Conservation (phyloP, 2,888 invertebrate species). For the Vesta saturnalis region DNA sequence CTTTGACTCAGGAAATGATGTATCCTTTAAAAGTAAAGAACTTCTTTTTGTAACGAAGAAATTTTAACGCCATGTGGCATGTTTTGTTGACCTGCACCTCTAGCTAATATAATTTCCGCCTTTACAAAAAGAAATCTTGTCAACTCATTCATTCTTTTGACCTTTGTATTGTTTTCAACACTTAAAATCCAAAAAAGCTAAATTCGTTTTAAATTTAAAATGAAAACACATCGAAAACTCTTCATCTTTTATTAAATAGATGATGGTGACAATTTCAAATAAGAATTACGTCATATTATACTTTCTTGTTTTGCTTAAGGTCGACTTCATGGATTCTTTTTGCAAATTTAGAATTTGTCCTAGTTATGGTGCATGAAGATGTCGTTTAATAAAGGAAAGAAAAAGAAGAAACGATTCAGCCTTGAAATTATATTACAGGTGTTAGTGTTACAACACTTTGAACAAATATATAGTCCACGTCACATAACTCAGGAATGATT, state of each 20-base stretch:
- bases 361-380: slow-evolving; percentile 8
- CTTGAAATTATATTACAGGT: slow-evolving; percentile 31
- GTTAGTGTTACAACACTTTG: neutral
- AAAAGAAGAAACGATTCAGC: slow-evolving; percentile 10
- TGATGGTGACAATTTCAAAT: neutral
- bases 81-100: slow-evolving; percentile 6
- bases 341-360: slow-evolving; percentile 8
- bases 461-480: slow-evolving; percentile 18
- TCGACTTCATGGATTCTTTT: slow-evolving; percentile 16
- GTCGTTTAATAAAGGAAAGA: neutral
- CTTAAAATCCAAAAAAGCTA: neutral
- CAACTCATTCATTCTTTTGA: slow-evolving; percentile 7
- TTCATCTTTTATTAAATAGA: no score
- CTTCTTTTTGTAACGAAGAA: no score
- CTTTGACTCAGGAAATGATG: slow-evolving; percentile 9
- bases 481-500: slow-evolving; percentile 32
- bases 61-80: neutral
- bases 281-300: slow-evolving; percentile 14
- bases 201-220: no score
- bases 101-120: neutral
- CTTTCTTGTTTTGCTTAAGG: slow-evolving; percentile 23
- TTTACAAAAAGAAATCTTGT: slow-evolving; percentile 10
- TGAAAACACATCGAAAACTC: no score
- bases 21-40: neutral
- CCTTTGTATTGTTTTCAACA: neutral